Evolutionary conservation across 1,140 invertebrate genomes (phyloP).

Genomic region (Dufourea novaeangliae): DNA sequence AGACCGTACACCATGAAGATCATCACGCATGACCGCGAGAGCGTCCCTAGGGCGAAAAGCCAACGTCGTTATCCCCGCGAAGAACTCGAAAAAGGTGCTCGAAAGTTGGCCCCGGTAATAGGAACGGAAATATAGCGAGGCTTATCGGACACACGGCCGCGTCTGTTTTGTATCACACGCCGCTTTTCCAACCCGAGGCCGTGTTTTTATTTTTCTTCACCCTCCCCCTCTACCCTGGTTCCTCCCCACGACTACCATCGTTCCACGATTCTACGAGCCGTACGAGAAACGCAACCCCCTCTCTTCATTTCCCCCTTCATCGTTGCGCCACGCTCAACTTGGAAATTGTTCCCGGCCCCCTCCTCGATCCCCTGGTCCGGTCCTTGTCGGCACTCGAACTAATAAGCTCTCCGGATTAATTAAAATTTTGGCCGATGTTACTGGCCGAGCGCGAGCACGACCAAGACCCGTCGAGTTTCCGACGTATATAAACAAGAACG

Average conservation of each 20-base stretch:
- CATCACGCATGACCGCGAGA: neutral
- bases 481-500: conserved; percentile 53
- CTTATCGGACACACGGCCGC: conserved; percentile 9
- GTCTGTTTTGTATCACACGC: conserved; percentile 29
- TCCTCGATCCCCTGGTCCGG: conserved; percentile 36
- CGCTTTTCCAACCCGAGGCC: conserved; percentile 4
- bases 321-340: conserved; percentile 41
- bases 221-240: neutral
- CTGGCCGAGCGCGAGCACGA: conserved; percentile 15
- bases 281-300: conserved; percentile 35
- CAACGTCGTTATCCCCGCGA: neutral
- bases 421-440: conserved; percentile 66
- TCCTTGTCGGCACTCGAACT: conserved; percentile 60
- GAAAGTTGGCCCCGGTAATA: conserved; percentile 9
- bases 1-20: neutral
- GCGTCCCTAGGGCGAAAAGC: neutral
- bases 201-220: neutral
- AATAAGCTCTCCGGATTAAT: conserved; percentile 72
- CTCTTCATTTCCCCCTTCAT: conserved; percentile 44
- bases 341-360: conserved; percentile 54
- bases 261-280: conserved; percentile 33
- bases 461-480: conserved; percentile 39
- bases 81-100: conserved; percentile 6
- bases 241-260: neutral
- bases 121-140: conserved; percentile 23